These are phyloP conservation scores for Arothron firmamentum DNA, from an alignment of 2,113 vertebrate species.

Conservation along the genomic window DNA sequence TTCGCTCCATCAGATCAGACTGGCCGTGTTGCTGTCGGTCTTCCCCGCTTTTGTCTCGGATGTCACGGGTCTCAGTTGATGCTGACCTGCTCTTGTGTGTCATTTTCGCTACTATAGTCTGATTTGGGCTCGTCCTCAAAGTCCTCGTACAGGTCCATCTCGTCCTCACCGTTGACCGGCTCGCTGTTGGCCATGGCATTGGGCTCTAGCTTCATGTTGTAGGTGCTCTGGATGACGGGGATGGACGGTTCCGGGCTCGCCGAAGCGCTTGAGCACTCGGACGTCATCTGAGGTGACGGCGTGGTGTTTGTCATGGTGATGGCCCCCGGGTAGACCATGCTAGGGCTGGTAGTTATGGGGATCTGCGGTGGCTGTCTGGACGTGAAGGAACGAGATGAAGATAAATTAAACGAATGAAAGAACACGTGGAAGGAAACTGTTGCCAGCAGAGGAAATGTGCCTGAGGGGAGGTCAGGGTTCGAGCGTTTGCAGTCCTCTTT, in stretches of 20 bases:
- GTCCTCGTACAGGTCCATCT: constrained; percentile 98
- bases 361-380: constrained; percentile 96
- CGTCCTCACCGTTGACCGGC: constrained; percentile 90
- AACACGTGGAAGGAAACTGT: constrained; percentile 26
- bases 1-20: constrained; percentile 51
- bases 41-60: not conserved
- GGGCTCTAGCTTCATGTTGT: constrained; percentile 92
- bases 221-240: constrained; percentile 98
- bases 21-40: constrained; percentile 37
- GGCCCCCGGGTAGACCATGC: constrained; percentile 95
- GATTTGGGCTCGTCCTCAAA: constrained; percentile 99
- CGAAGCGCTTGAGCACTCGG: constrained; percentile 97
- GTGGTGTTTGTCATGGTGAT: constrained; percentile 94
- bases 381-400: constrained; percentile 38
- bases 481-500: constrained; percentile 33
- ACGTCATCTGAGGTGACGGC: constrained; percentile 97
- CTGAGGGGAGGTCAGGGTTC: constrained; percentile 31
- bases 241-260: constrained; percentile 96
- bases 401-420: constrained; percentile 11
- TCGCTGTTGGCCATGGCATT: constrained; percentile 80
- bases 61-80: constrained; percentile 83
- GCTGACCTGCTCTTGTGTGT: constrained; percentile 91
- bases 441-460: not conserved
- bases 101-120: constrained; percentile 99
- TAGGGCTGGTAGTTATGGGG: constrained; percentile 92